Base-by-base conservation (phyloP, 2,797 vertebrate genomes). In the Phylloscopus collybita region DNA sequence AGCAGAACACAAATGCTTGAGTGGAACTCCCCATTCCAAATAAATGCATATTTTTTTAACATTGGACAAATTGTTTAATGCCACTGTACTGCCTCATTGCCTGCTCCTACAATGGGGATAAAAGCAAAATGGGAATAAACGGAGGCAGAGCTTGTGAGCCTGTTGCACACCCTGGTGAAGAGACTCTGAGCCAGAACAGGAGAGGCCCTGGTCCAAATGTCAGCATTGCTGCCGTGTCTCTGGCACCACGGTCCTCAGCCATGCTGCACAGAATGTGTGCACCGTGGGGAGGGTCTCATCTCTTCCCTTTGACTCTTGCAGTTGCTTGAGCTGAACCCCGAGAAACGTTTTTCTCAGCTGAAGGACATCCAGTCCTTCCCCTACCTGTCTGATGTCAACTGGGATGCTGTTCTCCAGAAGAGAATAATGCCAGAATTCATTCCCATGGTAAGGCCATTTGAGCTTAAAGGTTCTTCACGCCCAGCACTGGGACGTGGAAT, bases 371-470 rank as follows among this genome's bases (percentile, higher is more conserved):
- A 99, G 96, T 98, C 97, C 86, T 97, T 98, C 73, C 98, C 98
- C 0, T 99, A 98, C 62, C 98, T 99, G 97, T 98, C 98, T 44
- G 98, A 99, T 25, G 98, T 99, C 93, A 99, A 99, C 97, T 99
- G 99, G 99, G 98, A 99, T 26, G 98, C 98, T 11, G 99, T 99
- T 84, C 97, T 99, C 60, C 98, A 98, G 97, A 99, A 99, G 96
- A 98, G 98, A 95, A 96, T 99, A 69, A 88, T 97, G 59, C 99
- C 99, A 13, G 98, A 98, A 74, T 99, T 99, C 97, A 98, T 99
- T 95, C 99, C 99, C 88, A 98, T 98, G 19, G 99, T 99, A 97
- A 98, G 98, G 95, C 64, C 20, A 5, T 36, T 53, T 21, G n/a
- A 38, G 20, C 36, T 59, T 32, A 16, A 27, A 27, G 3, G 42